Evolutionary conservation across 92 coral and sea anemone genomes (phyloP).

Genomic region (Pocillopora grandis): DNA sequence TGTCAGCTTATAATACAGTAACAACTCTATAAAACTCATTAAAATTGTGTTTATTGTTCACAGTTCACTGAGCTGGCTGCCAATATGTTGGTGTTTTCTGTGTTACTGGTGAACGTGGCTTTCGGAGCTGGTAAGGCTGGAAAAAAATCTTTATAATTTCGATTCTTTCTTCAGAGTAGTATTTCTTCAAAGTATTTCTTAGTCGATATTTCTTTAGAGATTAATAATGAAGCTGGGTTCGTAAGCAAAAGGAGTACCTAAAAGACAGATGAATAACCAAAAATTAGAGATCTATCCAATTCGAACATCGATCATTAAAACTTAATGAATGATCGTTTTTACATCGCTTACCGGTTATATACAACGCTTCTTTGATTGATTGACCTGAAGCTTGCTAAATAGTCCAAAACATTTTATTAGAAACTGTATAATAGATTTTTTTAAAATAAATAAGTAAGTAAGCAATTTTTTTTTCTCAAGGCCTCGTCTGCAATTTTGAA

Average conservation of each 20-base stretch:
- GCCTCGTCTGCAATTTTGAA: slow-evolving; percentile 28
- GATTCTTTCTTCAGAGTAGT: neutral
- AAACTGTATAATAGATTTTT: neutral
- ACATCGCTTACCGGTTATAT: no score
- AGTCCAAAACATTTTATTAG: neutral
- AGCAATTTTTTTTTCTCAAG: neutral
- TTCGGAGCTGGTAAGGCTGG: slow-evolving; percentile 18
- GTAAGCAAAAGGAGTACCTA: no score
- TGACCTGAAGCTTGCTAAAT: neutral
- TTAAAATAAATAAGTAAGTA: neutral
- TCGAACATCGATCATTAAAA: no score
- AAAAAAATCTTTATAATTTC: neutral
- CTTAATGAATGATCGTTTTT: no score
- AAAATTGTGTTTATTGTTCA: neutral
- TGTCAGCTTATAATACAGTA: neutral
- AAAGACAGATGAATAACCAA: no score
- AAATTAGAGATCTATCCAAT: no score
- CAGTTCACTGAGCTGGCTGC: neutral
- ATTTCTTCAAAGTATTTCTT: no score
- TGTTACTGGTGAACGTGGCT: slow-evolving; percentile 1
- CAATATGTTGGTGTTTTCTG: slow-evolving; percentile 11
- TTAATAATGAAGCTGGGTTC: no score
- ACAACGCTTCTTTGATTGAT: no score
- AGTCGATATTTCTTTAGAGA: no score
- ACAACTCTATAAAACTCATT: neutral